phyloP scores from a whole-genome alignment of 1,140 invertebrate genomes.

The Drosophila mayri region DNA sequence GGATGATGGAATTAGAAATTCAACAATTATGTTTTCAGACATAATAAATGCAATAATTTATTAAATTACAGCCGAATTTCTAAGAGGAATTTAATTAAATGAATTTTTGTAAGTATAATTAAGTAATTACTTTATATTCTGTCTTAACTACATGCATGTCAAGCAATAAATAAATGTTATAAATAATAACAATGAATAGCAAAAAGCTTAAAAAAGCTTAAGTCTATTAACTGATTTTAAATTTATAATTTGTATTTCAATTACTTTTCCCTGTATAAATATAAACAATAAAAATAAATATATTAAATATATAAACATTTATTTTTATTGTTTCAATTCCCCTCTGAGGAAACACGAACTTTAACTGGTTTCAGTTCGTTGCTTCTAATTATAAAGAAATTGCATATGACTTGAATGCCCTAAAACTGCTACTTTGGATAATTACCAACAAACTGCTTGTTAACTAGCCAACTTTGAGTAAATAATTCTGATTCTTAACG shows the following conservation, averaged over 20 bases:
- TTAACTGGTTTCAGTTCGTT: neutral
- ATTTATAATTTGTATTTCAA: too few relatives aligned
- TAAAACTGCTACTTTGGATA: neutral
- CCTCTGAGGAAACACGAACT: neutral
- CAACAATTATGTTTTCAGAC: too few relatives aligned
- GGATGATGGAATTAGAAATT: neutral
- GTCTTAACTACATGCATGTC: too few relatives aligned
- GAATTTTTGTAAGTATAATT: neutral
- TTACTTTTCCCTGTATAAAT: neutral
- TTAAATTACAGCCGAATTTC: neutral
- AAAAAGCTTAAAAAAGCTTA: too few relatives aligned
- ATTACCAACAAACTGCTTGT: neutral
- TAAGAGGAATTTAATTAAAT: neutral
- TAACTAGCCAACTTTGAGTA: slow-evolving; percentile 1
- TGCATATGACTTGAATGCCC: too few relatives aligned
- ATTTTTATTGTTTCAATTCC: neutral
- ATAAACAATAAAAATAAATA: neutral
- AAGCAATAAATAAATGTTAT: too few relatives aligned
- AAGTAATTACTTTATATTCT: too few relatives aligned
- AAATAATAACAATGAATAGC: too few relatives aligned
- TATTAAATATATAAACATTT: neutral
- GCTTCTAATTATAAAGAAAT: neutral
- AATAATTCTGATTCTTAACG: neutral
- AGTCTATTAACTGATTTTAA: neutral
- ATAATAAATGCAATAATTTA: neutral